A percentile compares a stretch with the other conserved stretches of the same genome.
Conservation (phyloP, 1,140 invertebrate genomes). For the Chironomus tepperi region DNA sequence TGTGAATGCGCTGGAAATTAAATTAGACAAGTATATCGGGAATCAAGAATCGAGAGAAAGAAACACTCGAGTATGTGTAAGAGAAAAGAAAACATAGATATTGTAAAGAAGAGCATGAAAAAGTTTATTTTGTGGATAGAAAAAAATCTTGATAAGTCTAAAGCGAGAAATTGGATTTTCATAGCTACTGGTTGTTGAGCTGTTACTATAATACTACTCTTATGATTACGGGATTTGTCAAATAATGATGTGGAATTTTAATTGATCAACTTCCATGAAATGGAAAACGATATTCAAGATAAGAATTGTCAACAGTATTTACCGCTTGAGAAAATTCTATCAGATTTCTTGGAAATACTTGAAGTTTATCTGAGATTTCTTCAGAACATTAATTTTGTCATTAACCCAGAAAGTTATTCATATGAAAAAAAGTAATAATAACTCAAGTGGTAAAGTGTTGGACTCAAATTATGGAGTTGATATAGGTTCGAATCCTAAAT, state of each 20-base stretch:
- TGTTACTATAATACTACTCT: neutral
- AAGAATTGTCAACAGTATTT: too few relatives aligned
- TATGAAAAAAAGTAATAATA: too few relatives aligned
- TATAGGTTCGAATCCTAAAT: too few relatives aligned
- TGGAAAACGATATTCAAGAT: too few relatives aligned
- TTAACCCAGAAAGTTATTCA: too few relatives aligned
- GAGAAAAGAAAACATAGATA: neutral
- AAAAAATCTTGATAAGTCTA: neutral
- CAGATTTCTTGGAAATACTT: too few relatives aligned
- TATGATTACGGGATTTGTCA: neutral
- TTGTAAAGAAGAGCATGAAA: neutral
- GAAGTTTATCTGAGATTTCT: too few relatives aligned
- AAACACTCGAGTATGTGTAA: neutral
- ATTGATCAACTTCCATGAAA: neutral
- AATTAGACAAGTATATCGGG: conserved; percentile 1
- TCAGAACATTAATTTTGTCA: too few relatives aligned
- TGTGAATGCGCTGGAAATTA: neutral
- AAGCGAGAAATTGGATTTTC: neutral
- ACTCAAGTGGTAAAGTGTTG: too few relatives aligned
- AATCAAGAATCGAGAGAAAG: neutral
- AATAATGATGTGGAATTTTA: neutral
- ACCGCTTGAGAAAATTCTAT: too few relatives aligned
- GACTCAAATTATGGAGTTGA: too few relatives aligned
- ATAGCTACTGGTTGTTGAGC: neutral
- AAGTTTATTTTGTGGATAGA: too few relatives aligned